Evolutionary conservation across 1,140 invertebrate species (phyloP).

Genomic region (Scylla paramamosain): DNA sequence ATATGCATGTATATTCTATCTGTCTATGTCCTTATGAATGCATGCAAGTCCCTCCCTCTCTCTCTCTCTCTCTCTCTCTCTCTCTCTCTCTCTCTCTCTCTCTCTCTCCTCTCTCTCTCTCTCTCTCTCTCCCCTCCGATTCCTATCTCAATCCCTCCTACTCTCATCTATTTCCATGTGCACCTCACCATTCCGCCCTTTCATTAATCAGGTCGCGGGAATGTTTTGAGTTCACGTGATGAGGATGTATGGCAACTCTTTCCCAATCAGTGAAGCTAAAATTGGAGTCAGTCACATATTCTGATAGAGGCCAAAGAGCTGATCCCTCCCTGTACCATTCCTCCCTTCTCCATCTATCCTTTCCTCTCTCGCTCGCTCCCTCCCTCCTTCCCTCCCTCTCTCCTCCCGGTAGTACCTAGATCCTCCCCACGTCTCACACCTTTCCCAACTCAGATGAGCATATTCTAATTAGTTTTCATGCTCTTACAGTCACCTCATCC

Average conservation of each 20-base stretch:
- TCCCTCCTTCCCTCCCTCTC: no score
- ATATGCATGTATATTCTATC: background rate
- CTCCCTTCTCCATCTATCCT: no score
- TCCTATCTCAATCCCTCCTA: no score
- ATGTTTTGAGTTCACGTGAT: background rate
- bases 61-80: background rate
- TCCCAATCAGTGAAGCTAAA: background rate
- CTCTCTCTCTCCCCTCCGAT: background rate
- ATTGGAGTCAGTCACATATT: slow-evolving; percentile 1
- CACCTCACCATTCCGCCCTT: no score
- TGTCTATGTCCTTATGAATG: background rate
- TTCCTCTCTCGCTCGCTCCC: no score
- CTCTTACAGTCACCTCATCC: background rate
- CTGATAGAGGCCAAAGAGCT: background rate
- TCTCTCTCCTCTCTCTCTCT: background rate
- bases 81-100: background rate
- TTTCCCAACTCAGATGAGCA: no score
- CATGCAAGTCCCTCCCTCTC: background rate
- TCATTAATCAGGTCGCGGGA: background rate
- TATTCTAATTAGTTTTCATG: no score
- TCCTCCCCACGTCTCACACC: no score
- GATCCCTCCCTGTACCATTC: background rate
- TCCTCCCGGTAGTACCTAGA: no score
- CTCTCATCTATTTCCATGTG: no score
- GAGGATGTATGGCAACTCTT: background rate